These are phyloP conservation scores for Spisula solida DNA, from an alignment of 2,888 invertebrate genomes.

Conservation along the genomic window DNA sequence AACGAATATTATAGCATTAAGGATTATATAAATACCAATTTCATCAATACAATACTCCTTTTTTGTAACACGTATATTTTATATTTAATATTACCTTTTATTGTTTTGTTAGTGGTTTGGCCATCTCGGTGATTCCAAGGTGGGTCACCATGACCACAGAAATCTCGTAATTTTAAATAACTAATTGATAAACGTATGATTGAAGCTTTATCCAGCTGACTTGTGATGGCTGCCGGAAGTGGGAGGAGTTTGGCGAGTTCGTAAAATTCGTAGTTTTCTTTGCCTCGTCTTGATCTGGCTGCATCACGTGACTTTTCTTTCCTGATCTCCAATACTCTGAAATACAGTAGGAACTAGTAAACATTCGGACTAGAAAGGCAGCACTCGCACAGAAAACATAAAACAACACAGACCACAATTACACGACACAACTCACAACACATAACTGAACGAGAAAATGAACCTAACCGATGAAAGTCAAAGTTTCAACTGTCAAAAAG, in stretches of 20 bases:
- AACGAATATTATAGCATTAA: no score
- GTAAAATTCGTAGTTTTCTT: conserved; percentile 98
- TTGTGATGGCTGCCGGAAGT: conserved; percentile 97
- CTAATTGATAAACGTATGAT: conserved; percentile 98
- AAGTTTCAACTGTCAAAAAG: no score
- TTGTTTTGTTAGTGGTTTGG: conserved; percentile 71
- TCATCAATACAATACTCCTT: no score
- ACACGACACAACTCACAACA: no score
- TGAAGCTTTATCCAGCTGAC: conserved; percentile 98
- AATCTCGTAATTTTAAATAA: conserved; percentile 98
- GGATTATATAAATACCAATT: no score
- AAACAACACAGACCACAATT: no score
- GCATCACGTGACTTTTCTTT: conserved; percentile 99
- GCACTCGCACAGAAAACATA: no score
- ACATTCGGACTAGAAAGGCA: no score
- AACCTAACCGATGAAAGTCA: no score
- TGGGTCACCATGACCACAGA: conserved; percentile 98
- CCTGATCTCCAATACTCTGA: conserved; percentile 86
- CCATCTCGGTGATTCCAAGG: conserved; percentile 92
- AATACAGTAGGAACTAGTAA: conserved; percentile 59
- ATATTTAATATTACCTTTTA: conserved; percentile 74
- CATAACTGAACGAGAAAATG: no score
- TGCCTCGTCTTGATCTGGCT: conserved; percentile 96
- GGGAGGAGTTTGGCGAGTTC: conserved; percentile 98
- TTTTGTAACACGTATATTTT: no score